Conservation (phyloP, 92 coral and sea anemone genomes). For the Meandrina meandrites region DNA sequence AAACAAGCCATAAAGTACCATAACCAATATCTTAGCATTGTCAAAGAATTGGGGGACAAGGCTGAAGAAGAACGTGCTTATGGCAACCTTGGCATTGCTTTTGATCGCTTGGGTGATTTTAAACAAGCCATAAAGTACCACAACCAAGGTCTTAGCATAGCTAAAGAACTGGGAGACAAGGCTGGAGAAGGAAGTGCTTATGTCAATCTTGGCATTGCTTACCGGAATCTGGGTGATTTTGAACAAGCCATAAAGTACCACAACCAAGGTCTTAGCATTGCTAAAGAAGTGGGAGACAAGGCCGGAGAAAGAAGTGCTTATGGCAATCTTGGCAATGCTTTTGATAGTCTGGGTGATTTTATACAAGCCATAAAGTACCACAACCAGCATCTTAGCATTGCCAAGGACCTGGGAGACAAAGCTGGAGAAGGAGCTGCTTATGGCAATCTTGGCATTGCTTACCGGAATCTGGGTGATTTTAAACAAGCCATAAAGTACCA, state of each 20-base stretch:
- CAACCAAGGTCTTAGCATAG: slow-evolving; percentile 2
- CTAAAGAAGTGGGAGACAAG: not conserved
- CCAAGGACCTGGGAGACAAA: too few relatives aligned
- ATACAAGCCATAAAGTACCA: too few relatives aligned
- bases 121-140: not conserved
- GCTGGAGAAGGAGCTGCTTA: not conserved
- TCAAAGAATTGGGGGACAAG: not conserved
- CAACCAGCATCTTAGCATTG: too few relatives aligned
- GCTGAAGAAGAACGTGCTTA: slow-evolving; percentile 13
- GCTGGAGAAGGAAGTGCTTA: slow-evolving; percentile 1
- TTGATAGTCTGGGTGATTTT: too few relatives aligned
- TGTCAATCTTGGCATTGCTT: slow-evolving; percentile 1
- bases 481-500: not conserved
- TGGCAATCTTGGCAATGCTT: slow-evolving; percentile 6
- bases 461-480: not conserved
- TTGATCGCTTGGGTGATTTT: not conserved
- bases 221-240: not conserved
- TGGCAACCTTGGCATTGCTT: slow-evolving; percentile 20
- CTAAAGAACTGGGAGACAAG: not conserved
- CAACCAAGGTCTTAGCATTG: slow-evolving; percentile 3
- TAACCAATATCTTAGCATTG: not conserved
- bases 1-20: slow-evolving; percentile 5
- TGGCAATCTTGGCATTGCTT: slow-evolving; percentile 7
- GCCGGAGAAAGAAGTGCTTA: not conserved
- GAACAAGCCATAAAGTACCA: not conserved